Evolutionary conservation across 2,797 vertebrate genomes (phyloP).

Genomic region (Lemur catta): DNA sequence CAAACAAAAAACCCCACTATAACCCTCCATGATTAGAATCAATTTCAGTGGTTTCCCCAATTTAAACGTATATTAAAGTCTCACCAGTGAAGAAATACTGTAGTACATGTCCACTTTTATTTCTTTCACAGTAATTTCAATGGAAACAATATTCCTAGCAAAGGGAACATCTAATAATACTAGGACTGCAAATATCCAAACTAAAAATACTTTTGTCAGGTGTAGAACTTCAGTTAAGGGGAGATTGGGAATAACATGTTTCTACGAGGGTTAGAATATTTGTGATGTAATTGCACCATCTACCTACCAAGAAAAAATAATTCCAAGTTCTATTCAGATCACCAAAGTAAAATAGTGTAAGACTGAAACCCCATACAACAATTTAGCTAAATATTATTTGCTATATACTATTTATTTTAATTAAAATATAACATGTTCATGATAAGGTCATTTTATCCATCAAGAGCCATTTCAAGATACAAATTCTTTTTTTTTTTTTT

Average conservation of each 20-base stretch:
- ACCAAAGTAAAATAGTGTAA: not conserved
- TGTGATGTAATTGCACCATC: not conserved
- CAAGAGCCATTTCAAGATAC: not conserved
- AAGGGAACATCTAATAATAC: not conserved
- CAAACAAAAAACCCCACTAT: not conserved
- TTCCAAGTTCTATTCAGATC: not conserved
- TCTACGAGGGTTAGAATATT: not conserved
- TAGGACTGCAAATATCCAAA: not conserved
- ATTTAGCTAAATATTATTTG: not conserved
- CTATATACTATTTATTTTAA: not conserved
- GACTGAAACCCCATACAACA: not conserved
- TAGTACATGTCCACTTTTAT: not conserved
- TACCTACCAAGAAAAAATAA: not conserved
- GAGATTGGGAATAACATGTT: not conserved
- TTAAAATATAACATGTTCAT: not conserved
- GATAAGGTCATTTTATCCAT: not conserved
- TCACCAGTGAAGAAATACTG: rapidly evolving
- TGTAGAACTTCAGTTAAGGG: rapidly evolving
- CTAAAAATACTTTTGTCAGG: not conserved
- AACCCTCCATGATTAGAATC: not conserved
- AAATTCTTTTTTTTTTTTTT: too few relatives aligned
- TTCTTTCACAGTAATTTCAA: not conserved
- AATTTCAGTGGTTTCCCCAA: not conserved
- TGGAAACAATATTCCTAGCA: not conserved
- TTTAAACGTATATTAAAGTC: not conserved